Evolutionary conservation across 92 coral and sea anemone genomes (phyloP).

Genomic region (Phenganax subtilis): DNA sequence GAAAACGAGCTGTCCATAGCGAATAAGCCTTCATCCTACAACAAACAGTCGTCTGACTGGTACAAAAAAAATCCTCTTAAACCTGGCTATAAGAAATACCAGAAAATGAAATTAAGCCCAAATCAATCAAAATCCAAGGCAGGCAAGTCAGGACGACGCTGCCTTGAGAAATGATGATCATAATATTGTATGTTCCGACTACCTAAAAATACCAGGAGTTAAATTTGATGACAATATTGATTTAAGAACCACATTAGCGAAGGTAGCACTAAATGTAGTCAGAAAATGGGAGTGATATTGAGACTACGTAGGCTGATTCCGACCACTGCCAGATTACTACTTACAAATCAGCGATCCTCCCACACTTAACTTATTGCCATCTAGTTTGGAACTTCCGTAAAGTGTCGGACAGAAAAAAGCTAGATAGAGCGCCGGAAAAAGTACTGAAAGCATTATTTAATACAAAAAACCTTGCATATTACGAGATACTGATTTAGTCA

Average conservation of each 20-base stretch:
- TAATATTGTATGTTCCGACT: not conserved
- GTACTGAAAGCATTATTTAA: constrained; percentile 7
- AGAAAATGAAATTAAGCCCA: constrained; percentile 31
- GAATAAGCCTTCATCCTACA: too few species aligned
- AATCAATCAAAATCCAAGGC: constrained; percentile 17
- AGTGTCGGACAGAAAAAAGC: constrained; percentile 11
- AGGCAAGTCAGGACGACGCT: too few species aligned
- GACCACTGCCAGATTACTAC: not conserved
- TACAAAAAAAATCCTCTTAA: too few species aligned
- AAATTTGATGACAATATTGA: constrained; percentile 30
- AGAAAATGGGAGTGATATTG: not conserved
- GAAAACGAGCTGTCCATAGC: too few species aligned
- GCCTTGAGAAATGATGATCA: too few species aligned
- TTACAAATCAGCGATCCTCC: constrained; percentile 22
- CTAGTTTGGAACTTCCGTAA: constrained; percentile 7
- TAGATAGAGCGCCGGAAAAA: constrained; percentile 24
- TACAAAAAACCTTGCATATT: not conserved
- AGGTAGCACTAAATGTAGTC: not conserved
- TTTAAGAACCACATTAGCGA: constrained; percentile 35
- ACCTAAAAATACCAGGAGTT: not conserved
- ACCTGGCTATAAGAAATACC: too few species aligned
- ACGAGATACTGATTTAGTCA: not conserved
- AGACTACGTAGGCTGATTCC: constrained; percentile 2
- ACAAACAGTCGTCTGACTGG: not conserved
- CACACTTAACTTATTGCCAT: constrained; percentile 18